Percentiles rank a stretch among this genome's conserved stretches.
Evolutionary conservation across 2,797 vertebrate genomes (phyloP).

Genomic region (Tenualosa thibaudeaui): DNA sequence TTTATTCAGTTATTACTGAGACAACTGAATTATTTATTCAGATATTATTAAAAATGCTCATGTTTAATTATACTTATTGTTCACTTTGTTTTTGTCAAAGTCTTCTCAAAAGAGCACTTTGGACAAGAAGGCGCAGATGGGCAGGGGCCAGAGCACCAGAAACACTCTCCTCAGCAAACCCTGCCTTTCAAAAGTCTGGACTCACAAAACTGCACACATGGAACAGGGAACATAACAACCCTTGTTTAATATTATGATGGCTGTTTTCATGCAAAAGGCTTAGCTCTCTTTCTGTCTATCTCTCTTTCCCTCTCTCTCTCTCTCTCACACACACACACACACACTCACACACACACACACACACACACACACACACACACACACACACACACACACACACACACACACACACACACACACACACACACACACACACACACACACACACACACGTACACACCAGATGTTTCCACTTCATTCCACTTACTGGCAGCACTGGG

Average conservation of each 20-base stretch:
- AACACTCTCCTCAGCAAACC: no score
- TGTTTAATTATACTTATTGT: no score
- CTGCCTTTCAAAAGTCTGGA: no score
- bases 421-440: conserved; percentile 30
- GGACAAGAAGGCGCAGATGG: no score
- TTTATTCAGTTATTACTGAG: no score
- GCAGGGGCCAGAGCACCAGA: no score
- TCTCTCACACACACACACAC: conserved; percentile 31
- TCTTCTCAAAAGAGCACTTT: no score
- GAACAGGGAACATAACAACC: neutral
- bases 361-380: conserved; percentile 18
- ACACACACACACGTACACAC: conserved; percentile 20
- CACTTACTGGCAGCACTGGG: conserved; percentile 50
- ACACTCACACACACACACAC: conserved; percentile 31
- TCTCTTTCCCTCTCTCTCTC: neutral
- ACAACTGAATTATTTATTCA: no score
- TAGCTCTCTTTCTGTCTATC: neutral
- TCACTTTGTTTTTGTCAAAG: no score
- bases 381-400: conserved; percentile 38
- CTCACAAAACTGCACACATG: neutral
- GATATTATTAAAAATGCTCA: no score
- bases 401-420: conserved; percentile 36
- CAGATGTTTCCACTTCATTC: conserved; percentile 62
- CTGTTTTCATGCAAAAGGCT: neutral
- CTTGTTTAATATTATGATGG: neutral